phyloP scores from a whole-genome alignment of 2,113 vertebrate species.

The Haplochromis burtoni region DNA sequence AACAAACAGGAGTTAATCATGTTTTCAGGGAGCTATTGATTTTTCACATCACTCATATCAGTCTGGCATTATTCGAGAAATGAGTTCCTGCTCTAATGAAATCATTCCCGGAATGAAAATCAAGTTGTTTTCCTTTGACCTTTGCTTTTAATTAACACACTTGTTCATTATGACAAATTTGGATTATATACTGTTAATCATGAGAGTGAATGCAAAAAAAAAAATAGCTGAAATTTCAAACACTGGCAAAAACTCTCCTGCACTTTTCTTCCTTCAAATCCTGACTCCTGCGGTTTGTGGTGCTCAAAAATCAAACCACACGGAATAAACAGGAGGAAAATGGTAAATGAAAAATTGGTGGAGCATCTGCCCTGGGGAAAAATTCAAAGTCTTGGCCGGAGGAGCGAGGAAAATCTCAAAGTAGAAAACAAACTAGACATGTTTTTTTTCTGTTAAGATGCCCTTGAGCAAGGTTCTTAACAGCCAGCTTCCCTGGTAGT shows the following conservation, averaged over 20 bases:
- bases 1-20: neutral
- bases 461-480: conserved; percentile 45
- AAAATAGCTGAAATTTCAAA: neutral
- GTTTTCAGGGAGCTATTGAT: neutral
- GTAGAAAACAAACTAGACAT: neutral
- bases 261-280: neutral
- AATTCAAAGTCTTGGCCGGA: neutral
- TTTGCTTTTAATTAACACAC: neutral
- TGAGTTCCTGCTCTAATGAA: neutral
- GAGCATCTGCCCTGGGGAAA: neutral
- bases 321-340: neutral
- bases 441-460: conserved; percentile 6
- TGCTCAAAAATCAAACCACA: neutral
- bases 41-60: neutral
- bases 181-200: neutral
- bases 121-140: neutral
- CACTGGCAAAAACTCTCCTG: neutral
- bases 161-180: neutral
- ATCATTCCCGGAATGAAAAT: neutral
- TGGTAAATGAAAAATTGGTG: neutral
- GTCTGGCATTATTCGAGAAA: neutral
- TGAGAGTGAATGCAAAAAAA: neutral
- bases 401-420: conserved; percentile 1
- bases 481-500: neutral
- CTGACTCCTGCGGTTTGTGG: neutral